phyloP scores from a whole-genome alignment of 64 coral and sea anemone genomes.

The Montipora efflorescens region DNA sequence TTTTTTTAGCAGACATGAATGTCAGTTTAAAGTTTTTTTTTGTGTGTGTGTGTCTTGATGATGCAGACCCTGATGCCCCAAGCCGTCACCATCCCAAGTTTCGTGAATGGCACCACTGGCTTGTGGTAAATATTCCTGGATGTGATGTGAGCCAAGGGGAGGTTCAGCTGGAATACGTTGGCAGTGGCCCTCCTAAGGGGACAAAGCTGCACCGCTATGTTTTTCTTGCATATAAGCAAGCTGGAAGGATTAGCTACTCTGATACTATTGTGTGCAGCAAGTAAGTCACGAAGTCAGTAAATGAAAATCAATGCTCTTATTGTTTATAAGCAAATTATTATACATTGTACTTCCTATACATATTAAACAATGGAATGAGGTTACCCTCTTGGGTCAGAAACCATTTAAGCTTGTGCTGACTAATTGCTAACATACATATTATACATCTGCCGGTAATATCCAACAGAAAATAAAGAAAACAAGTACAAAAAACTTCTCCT shows the following conservation, averaged over 20 bases:
- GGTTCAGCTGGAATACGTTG: constrained; percentile 56
- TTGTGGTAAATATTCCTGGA: constrained; percentile 78
- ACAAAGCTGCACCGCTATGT: constrained; percentile 76
- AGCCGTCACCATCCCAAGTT: constrained; percentile 53
- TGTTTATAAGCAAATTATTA: not conserved
- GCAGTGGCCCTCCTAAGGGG: constrained; percentile 61
- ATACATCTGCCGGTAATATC: no score
- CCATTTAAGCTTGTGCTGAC: no score
- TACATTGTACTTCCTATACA: no score
- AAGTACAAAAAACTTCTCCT: no score
- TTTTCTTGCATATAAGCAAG: constrained; percentile 71
- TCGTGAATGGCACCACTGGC: constrained; percentile 81
- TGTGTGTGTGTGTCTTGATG: not conserved
- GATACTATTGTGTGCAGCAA: constrained; percentile 57
- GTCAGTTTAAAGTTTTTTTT: no score
- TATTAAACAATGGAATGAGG: no score
- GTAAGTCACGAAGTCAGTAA: not conserved
- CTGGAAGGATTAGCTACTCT: constrained; percentile 46
- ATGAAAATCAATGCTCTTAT: no score
- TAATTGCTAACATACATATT: no score
- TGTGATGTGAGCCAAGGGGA: constrained; percentile 72
- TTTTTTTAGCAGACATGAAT: no score
- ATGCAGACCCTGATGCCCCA: constrained; percentile 74
- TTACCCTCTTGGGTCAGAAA: no score
- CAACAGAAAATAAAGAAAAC: no score